These are phyloP conservation scores for Hydrozoanthus tunicans DNA, from an alignment of 64 coral and sea anemone species.

Conservation along the genomic window DNA sequence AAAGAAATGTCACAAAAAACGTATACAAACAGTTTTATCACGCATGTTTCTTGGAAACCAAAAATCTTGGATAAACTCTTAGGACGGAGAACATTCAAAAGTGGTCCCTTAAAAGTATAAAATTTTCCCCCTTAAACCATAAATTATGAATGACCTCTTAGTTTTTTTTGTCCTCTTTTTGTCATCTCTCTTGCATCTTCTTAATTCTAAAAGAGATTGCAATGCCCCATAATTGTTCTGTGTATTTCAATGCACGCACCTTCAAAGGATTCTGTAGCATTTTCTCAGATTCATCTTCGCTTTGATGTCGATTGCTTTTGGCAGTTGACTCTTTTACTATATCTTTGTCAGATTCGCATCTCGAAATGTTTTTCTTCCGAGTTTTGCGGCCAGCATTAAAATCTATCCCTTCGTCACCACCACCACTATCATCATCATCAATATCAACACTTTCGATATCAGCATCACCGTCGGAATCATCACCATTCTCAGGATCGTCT, in stretches of 20 bases:
- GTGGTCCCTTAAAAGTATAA: too few species aligned
- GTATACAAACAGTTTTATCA: too few species aligned
- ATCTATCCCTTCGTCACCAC: constrained; percentile 15
- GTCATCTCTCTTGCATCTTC: too few species aligned
- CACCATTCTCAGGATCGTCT: neutral
- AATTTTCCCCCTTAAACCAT: too few species aligned
- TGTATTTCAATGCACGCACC: neutral
- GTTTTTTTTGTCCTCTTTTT: too few species aligned
- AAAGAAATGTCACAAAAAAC: too few species aligned
- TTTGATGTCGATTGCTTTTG: neutral
- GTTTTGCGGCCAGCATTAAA: neutral
- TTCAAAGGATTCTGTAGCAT: neutral
- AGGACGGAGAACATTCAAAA: too few species aligned
- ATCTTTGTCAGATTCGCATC: neutral
- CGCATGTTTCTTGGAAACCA: too few species aligned
- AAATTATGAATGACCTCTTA: too few species aligned
- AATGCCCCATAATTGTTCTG: too few species aligned
- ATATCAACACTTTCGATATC: neutral
- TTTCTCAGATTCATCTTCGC: neutral
- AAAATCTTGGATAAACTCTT: too few species aligned
- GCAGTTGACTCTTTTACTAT: neutral
- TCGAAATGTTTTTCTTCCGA: neutral
- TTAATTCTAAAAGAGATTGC: too few species aligned
- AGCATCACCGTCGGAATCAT: neutral
- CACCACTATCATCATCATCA: neutral